These are phyloP conservation scores for Rotaria socialis DNA, from an alignment of 2,888 invertebrate genomes.

Conservation along the genomic window DNA sequence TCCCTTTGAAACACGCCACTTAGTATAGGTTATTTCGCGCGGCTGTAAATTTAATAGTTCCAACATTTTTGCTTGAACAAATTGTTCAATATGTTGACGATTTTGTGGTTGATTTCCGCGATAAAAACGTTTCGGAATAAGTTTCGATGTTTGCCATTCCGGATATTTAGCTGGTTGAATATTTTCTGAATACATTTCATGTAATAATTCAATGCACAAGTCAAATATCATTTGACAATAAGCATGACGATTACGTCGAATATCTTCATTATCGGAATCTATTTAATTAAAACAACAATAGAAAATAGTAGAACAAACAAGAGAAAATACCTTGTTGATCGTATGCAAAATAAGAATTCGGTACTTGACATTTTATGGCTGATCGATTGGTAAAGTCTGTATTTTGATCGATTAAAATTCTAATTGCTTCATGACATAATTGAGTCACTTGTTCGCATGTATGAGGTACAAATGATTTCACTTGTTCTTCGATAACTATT, in stretches of 20 bases:
- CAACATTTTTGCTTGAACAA: neutral
- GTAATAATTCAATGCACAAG: neutral
- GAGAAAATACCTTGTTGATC: neutral
- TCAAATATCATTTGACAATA: conserved; percentile 17
- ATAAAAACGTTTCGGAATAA: neutral
- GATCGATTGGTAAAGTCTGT: neutral
- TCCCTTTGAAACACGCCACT: neutral
- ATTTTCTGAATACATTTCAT: neutral
- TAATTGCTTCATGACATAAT: neutral
- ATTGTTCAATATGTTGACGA: neutral
- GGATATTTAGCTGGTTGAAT: neutral
- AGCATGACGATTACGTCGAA: neutral
- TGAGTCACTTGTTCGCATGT: neutral
- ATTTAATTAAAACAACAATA: neutral
- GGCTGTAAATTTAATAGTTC: neutral
- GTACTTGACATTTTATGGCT: neutral
- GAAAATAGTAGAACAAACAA: neutral
- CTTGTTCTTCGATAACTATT: conserved; percentile 17
- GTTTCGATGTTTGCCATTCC: neutral
- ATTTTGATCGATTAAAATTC: conserved; percentile 2
- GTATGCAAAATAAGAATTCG: neutral
- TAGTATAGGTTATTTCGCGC: neutral
- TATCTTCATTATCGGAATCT: neutral
- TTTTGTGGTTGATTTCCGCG: neutral
- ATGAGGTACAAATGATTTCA: conserved; percentile 1